Evolutionary conservation across 2,113 vertebrate genomes (phyloP).

Genomic region (Lepisosteus oculatus): DNA sequence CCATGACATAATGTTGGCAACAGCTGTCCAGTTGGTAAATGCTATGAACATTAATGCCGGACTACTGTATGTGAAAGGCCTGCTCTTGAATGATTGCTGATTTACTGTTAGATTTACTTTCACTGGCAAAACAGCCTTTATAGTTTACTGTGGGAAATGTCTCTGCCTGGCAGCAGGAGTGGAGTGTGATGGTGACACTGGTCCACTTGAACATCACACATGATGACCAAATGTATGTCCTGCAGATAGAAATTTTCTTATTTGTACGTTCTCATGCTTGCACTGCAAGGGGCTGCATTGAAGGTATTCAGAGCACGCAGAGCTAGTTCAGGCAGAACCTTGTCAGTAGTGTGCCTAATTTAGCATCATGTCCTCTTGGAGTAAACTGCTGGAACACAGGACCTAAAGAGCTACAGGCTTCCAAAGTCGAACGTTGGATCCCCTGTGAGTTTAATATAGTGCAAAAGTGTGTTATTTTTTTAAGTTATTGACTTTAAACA

Average conservation of each 20-base stretch:
- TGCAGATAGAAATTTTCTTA: neutral
- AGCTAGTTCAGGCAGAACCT: too few species aligned
- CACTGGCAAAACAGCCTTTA: constrained; percentile 4
- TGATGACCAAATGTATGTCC: neutral
- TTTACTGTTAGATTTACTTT: constrained; percentile 10
- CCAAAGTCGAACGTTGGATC: too few species aligned
- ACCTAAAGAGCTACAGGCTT: too few species aligned
- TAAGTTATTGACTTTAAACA: too few species aligned
- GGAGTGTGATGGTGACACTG: neutral
- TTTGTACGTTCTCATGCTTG: neutral
- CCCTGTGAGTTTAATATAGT: too few species aligned
- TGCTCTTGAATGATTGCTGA: constrained; percentile 4
- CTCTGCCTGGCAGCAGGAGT: constrained; percentile 15
- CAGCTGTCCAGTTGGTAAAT: neutral
- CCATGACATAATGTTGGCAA: neutral
- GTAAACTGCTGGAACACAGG: too few species aligned
- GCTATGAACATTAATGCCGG: constrained; percentile 15
- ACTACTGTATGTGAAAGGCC: constrained; percentile 10
- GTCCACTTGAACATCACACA: neutral
- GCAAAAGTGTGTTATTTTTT: too few species aligned
- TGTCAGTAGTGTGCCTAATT: too few species aligned
- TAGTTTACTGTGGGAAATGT: constrained; percentile 9
- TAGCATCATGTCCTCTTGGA: too few species aligned
- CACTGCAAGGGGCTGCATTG: too few species aligned
- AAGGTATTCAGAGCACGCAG: too few species aligned